These are phyloP conservation scores for Amphimedon queenslandica DNA, from an alignment of 37 sponge, comb jelly and placozoan species.

Conservation along the genomic window DNA sequence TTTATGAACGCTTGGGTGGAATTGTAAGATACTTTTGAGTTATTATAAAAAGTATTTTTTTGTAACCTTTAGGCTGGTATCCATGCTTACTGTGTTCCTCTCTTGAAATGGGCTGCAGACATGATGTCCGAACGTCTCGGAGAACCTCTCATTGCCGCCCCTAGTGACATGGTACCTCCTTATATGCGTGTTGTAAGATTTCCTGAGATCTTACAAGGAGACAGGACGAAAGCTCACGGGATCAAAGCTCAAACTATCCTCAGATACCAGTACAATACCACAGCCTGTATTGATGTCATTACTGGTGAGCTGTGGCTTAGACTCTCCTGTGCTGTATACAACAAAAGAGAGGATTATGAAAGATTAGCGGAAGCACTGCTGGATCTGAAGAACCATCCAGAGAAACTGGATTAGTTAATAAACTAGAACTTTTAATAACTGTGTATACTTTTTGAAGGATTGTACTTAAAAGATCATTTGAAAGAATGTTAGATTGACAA, in stretches of 20 bases:
- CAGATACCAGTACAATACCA: slow-evolving; percentile 13
- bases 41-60: neutral
- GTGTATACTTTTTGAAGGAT: too few relatives aligned
- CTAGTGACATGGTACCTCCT: slow-evolving; percentile 40
- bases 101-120: slow-evolving; percentile 29
- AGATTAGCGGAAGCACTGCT: slow-evolving; percentile 32
- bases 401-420: neutral
- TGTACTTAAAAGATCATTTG: too few relatives aligned
- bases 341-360: slow-evolving; percentile 23
- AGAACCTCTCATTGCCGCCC: slow-evolving; percentile 5
- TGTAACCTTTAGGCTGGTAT: slow-evolving; percentile 14
- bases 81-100: slow-evolving; percentile 21
- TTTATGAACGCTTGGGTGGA: slow-evolving; percentile 47
- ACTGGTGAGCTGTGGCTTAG: slow-evolving; percentile 26
- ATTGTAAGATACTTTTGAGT: slow-evolving; percentile 24
- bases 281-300: neutral
- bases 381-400: neutral
- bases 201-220: slow-evolving; percentile 22
- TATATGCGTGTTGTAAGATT: slow-evolving; percentile 33
- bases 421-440: too few relatives aligned
- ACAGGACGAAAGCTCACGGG: slow-evolving; percentile 2
- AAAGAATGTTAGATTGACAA: too few relatives aligned
- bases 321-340: slow-evolving; percentile 19
- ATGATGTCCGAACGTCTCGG: slow-evolving; percentile 20
- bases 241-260: neutral